Evolutionary conservation across 2,113 vertebrate genomes (phyloP).

Genomic region (Brachirus orientalis): DNA sequence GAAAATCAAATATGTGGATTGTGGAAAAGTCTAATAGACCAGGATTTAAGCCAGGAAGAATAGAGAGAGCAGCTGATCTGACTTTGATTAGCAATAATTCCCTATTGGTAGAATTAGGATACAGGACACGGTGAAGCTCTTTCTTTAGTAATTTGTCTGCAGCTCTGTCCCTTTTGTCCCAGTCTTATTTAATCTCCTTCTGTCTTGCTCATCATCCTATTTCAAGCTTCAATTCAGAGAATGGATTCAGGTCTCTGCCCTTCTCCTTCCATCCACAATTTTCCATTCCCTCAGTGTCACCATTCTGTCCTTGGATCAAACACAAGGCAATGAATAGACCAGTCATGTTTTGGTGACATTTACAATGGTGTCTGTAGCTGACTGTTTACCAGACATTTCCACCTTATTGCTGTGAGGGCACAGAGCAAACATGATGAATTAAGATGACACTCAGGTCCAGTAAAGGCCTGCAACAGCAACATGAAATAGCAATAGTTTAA

Average conservation of each 20-base stretch:
- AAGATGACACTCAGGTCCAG: conserved; percentile 23
- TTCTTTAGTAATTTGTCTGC: conserved; percentile 31
- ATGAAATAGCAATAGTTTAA: too few relatives aligned
- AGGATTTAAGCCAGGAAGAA: conserved; percentile 12
- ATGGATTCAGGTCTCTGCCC: conserved; percentile 22
- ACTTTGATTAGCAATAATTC: conserved; percentile 60
- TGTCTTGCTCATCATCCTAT: conserved; percentile 39
- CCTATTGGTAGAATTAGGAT: conserved; percentile 36
- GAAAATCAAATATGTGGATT: conserved; percentile 46
- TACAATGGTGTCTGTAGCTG: conserved; percentile 59
- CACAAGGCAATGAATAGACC: conserved; percentile 37
- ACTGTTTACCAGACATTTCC: conserved; percentile 55
- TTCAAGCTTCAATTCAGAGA: conserved; percentile 40
- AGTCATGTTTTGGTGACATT: conserved; percentile 68
- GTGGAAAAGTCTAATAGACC: conserved; percentile 18
- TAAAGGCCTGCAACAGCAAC: neutral
- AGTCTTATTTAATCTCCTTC: conserved; percentile 13
- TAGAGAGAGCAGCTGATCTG: conserved; percentile 55
- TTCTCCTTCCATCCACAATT: conserved; percentile 41
- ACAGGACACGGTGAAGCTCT: conserved; percentile 11
- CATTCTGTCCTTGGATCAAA: conserved; percentile 52
- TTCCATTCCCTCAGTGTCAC: conserved; percentile 75
- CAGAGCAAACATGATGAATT: conserved; percentile 36
- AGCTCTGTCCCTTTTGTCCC: conserved; percentile 25
- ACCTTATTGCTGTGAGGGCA: conserved; percentile 29